Evolutionary conservation across 2,888 invertebrate genomes (phyloP).

Genomic region (Rugalucina vietnamica): DNA sequence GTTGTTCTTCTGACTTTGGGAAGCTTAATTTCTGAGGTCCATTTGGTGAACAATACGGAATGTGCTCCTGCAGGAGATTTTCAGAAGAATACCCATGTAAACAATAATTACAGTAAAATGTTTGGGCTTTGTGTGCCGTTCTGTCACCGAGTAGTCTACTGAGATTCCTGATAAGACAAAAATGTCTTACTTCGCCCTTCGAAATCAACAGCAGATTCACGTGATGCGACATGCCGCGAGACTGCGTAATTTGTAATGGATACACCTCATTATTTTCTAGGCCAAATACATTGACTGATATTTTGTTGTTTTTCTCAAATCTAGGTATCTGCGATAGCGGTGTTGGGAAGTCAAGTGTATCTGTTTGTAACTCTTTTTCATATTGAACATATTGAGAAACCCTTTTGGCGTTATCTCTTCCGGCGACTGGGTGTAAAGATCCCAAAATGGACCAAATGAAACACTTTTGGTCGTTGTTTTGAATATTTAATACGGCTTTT

Average conservation of each 20-base stretch:
- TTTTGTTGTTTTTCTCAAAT: constrained; percentile 4
- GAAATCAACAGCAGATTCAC: constrained; percentile 28
- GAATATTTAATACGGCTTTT: constrained; percentile 49
- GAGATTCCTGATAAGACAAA: constrained; percentile 15
- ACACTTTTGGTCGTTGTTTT: constrained; percentile 51
- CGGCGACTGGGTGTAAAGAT: constrained; percentile 29
- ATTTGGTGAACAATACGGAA: constrained; percentile 13
- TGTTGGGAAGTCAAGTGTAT: constrained; percentile 18
- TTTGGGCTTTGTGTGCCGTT: constrained; percentile 1
- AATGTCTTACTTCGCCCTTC: constrained; percentile 20
- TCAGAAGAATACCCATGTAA: constrained; percentile 33
- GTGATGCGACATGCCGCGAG: neutral
- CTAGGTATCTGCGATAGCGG: constrained; percentile 21
- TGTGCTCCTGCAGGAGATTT: constrained; percentile 26
- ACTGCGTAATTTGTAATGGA: constrained; percentile 2
- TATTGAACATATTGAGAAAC: constrained; percentile 34
- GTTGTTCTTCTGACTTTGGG: constrained; percentile 33
- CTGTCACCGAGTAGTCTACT: constrained; percentile 33
- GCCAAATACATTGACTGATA: constrained; percentile 29
- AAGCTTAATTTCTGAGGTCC: constrained; percentile 30
- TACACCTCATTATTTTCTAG: constrained; percentile 9
- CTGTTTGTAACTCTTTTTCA: constrained; percentile 45
- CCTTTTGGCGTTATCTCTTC: constrained; percentile 8
- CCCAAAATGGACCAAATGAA: constrained; percentile 49
- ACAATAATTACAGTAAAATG: constrained; percentile 14